Base-by-base conservation (phyloP, 2,888 invertebrate genomes). In the Agonopterix subpropinquella region DNA sequence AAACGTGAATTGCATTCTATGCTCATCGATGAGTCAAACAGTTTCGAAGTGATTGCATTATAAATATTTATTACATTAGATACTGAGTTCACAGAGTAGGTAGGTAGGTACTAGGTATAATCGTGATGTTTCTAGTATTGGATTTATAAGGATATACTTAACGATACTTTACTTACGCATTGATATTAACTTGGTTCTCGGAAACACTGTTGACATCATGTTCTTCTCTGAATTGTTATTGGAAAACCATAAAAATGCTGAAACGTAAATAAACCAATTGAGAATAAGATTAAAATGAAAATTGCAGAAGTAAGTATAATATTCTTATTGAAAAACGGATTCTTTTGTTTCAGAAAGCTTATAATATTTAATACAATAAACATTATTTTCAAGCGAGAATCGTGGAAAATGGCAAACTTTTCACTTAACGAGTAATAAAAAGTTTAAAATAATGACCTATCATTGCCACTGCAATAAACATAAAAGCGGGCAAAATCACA, bases 151-250 rank as follows among this genome's bases (percentile, higher is more conserved):
- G 28, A 28, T 28, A 42, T 42, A n/a, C n/a, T n/a, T n/a, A 42
- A 13, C 9, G 43, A 8, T 18, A 43, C 28, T 28, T 1, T 55
- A 67, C 67, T 67, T 66, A 77, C 79, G 53, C 55, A 70, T 58
- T 52, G 69, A 65, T 51, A 66, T 65, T 59, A 77, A 61, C 55
- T 61, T 64, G 18, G 64, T 65, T 58, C 65, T 69, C 47, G 65
- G 53, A 59, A 69, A 56, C 54, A 73, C 58, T 61, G 65, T 67
- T 47, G 67, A 64, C 57, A 80, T 64, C 64, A 77, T 62, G 62
- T 69, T 64, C 46, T 60, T 55, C 54, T 65, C 65, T 53, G 68
- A 61, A 45, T 61, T 53, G 13, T 55, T 53, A 50, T 64, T 61
- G 52, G 60, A 54, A 52, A 64, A 62, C 73, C 67, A 72, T 52